These are phyloP conservation scores for Erinaceus europaeus DNA, from an alignment of 2,113 vertebrate species.

Conservation along the genomic window DNA sequence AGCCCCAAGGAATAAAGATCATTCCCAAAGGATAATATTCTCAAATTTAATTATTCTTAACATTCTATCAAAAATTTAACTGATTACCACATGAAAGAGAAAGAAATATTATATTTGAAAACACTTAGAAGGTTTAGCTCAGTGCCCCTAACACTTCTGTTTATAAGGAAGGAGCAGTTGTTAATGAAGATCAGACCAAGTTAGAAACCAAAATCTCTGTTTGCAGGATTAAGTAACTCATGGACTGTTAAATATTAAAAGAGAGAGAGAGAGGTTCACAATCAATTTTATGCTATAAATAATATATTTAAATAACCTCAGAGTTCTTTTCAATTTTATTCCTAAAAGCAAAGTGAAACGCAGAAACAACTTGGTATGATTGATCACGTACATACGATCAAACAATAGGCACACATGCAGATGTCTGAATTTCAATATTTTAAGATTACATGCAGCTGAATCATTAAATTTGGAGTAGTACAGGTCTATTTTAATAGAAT, in stretches of 20 bases:
- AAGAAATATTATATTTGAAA: not conserved
- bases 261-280: constrained; percentile 44
- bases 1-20: constrained; percentile 68
- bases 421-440: constrained; percentile 22
- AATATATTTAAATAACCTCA: constrained; percentile 52
- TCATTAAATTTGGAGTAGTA: constrained; percentile 31
- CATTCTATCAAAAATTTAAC: constrained; percentile 67
- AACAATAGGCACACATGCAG: constrained; percentile 19
- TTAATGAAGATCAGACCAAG: constrained; percentile 59
- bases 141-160: not conserved
- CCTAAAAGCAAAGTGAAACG: constrained; percentile 49
- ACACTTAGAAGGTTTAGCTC: not conserved
- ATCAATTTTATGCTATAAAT: constrained; percentile 57
- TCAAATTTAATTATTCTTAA: constrained; percentile 74
- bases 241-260: constrained; percentile 46
- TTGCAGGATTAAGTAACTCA: constrained; percentile 16
- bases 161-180: constrained; percentile 36
- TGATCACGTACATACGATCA: constrained; percentile 19
- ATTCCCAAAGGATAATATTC: constrained; percentile 74
- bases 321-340: constrained; percentile 54
- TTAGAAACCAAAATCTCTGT: constrained; percentile 1
- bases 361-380: constrained; percentile 51
- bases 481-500: constrained; percentile 43
- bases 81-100: not conserved
- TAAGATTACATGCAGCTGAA: constrained; percentile 50